Base-by-base conservation (phyloP, 2,113 vertebrate species). In the Poeciliopsis retropinna region DNA sequence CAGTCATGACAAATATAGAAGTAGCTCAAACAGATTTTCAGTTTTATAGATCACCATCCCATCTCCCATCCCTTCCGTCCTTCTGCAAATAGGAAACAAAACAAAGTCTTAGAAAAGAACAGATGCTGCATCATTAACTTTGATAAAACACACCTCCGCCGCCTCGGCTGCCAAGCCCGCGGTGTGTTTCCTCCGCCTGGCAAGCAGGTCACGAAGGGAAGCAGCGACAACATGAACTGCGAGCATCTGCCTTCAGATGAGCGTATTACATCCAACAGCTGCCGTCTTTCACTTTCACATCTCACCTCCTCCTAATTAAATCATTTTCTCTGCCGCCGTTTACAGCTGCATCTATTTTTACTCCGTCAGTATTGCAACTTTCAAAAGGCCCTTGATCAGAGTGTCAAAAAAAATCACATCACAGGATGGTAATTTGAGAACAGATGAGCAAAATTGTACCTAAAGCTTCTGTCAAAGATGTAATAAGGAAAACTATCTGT, bases 121-220 rank as follows among this genome's bases (percentile, higher is more conserved):
- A 82, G 67, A 81, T 80, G 80, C 76, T 64, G 66, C 64, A 85
- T 86, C 73, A 88, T 78, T 83, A 71, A 80, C 60, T 67, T 62
- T 64, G 60, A 61, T 72, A 61, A 73, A 85, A 72, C 69, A 77
- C 68, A 77, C 39, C 41, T 64, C 27, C 70, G 77, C 73, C 74
- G 39, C 67, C 75, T 75, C 28, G 41, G 70, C 83, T 71, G 22
- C 68, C 47, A 76, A 70, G 71, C 51, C 75, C 61, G 54, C 70
- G 75, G 70, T 70, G 68, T 70, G 32, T 82, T 78, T 81, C 51
- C 31, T 86, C 31, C 73, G 64, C 44, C 78, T 77, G 60, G 63
- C 74, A 74, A 74, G 69, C 54, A 61, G 68, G 73, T 76, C 75
- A 73, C 64, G 12, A 57, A 72, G 69, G 81, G 72, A 80, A 86